Evolutionary conservation across 2,113 vertebrate species (phyloP), one percentile per base, ranked within the genome.

Genomic region (Heterotilapia buettikoferi): DNA sequence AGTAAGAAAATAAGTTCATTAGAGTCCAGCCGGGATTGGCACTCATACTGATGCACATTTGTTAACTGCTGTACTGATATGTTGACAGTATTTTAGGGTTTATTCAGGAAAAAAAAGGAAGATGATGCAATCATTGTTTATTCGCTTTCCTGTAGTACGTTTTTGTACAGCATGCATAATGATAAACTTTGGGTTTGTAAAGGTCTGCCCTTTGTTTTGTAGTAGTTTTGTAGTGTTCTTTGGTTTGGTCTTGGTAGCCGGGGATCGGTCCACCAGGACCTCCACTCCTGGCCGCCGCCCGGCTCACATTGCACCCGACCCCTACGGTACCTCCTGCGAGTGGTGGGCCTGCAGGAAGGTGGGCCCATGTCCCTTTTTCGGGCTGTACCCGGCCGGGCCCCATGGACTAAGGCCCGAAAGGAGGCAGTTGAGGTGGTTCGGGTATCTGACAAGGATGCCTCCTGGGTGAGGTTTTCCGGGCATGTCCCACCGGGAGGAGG

Each of bases 291-390:
- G 59, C 59, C 2, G 3, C 3, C 1, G 1, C 59, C 59, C 6
- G 0, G 31, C 59, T 63, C 59, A 63, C 59, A 63, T 36, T 63
- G 9, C 6, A 11, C 6, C 9, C 0, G 6, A 63, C 18, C 18
- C 18, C 31, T 11, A 63, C 3, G 0, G 31, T 63, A 36, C 59
- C 0, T 63, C 59, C 19, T n/a, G 59, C 1, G 0, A 36, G 6
- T 36, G 31, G 59, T 36, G 1, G 59, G 29, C 59, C 6, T 63
- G 29, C 29, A 33, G 29, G 29, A 63, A 63, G 9, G 2, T 63
- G 59, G 18, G 18, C 16, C 31, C 1, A 63, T 63, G 18, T 63
- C 6, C 59, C 59, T 63, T 63, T 63, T 63, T 36, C 59, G 33
- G 59, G 6, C 6, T 63, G 16, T 33, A 19, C 16, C 1, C 9